A percentile compares a stretch with the other conserved stretches of the same genome.
Evolutionary conservation across 2,888 invertebrate species (phyloP).

Genomic region (Drosophila diplacantha): DNA sequence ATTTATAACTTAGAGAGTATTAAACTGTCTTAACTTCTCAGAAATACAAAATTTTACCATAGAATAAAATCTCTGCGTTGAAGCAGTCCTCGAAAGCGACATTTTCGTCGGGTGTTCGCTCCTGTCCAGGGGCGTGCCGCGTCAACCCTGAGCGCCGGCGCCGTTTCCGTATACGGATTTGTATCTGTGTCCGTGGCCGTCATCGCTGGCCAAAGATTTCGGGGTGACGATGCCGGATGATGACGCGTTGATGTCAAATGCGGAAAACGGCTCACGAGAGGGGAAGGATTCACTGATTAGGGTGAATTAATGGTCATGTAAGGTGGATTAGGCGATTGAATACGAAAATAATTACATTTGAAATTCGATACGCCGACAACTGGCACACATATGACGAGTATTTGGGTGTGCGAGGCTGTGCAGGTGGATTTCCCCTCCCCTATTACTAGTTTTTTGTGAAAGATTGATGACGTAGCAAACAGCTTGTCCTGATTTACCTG

Average conservation of each 20-base stretch:
- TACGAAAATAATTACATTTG: constrained; percentile 77
- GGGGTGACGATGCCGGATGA: constrained; percentile 45
- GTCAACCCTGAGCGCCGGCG: constrained; percentile 46
- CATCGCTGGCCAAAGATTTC: constrained; percentile 32
- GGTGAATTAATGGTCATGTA: constrained; percentile 78
- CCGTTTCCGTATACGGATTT: constrained; percentile 33
- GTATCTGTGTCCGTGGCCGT: constrained; percentile 34
- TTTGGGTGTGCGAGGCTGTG: constrained; percentile 26
- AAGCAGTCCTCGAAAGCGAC: neutral
- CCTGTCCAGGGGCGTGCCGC: constrained; percentile 43
- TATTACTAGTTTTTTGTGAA: constrained; percentile 1
- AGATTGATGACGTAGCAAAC: constrained; percentile 52
- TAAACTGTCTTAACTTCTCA: neutral
- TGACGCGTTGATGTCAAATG: constrained; percentile 65
- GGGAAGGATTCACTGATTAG: constrained; percentile 70
- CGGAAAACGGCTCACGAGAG: constrained; percentile 39
- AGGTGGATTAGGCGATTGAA: constrained; percentile 76
- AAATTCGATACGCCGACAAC: constrained; percentile 75
- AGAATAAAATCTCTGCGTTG: neutral
- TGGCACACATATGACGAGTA: constrained; percentile 35
- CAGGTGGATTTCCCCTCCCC: constrained; percentile 47
- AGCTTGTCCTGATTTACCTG: constrained; percentile 58
- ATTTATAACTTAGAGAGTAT: neutral
- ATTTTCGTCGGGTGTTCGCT: constrained; percentile 20
- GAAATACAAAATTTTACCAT: no score